Percentiles rank a stretch among this genome's conserved stretches.
Evolutionary conservation across 2,888 invertebrate species (phyloP).

Genomic region (Papilio protenor): DNA sequence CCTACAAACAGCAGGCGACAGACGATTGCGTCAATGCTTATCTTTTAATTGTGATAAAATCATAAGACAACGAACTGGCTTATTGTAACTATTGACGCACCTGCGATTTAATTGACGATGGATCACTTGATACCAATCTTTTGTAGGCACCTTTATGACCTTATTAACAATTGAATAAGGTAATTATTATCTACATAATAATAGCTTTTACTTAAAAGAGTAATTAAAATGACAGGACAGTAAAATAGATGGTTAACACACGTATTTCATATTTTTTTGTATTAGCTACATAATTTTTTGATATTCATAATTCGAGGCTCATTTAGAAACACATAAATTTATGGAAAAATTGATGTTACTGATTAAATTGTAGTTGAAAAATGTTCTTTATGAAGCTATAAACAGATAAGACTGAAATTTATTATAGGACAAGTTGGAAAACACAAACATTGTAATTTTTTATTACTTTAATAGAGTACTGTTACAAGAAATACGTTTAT

Average conservation of each 20-base stretch:
- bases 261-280: not conserved
- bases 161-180: constrained; percentile 2
- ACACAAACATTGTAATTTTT: not conserved
- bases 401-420: too few relatives aligned
- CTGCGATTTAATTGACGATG: constrained; percentile 46
- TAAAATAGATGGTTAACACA: not conserved
- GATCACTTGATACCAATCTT: constrained; percentile 14
- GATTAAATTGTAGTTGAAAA: too few relatives aligned
- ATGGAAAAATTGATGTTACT: too few relatives aligned
- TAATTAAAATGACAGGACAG: not conserved
- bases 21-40: constrained; percentile 61
- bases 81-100: constrained; percentile 48
- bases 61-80: constrained; percentile 48
- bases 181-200: not conserved
- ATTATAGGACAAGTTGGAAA: too few relatives aligned
- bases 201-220: not conserved
- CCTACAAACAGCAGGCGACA: constrained; percentile 44
- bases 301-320: not conserved
- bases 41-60: constrained; percentile 56
- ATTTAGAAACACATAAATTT: not conserved
- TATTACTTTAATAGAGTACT: not conserved
- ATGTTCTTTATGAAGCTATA: too few relatives aligned
- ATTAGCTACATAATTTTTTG: not conserved
- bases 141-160: constrained; percentile 1
- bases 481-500: not conserved